phyloP scores from a whole-genome alignment of 1,140 invertebrate genomes.

The Rhopalosiphum maidis region DNA sequence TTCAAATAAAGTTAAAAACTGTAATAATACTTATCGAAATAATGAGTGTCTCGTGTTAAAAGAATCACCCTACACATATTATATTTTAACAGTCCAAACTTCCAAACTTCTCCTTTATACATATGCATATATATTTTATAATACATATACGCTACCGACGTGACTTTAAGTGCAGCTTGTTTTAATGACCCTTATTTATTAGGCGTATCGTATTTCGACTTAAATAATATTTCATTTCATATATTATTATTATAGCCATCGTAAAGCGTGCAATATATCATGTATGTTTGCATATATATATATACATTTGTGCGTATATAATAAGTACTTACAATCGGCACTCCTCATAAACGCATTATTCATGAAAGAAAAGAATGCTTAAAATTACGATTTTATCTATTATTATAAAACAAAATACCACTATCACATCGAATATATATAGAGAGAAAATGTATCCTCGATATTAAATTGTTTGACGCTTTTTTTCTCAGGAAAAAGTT shows the following conservation, averaged over 20 bases:
- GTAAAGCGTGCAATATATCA: not conserved
- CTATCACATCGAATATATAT: not conserved
- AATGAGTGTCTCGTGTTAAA: not conserved
- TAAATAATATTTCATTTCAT: slow-evolving; percentile 15
- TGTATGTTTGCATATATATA: too few relatives aligned
- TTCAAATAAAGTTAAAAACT: not conserved
- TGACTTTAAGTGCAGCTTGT: not conserved
- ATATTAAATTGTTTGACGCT: not conserved
- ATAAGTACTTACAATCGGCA: not conserved
- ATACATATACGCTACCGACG: not conserved
- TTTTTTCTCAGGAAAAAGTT: not conserved
- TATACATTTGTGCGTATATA: not conserved
- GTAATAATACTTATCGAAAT: not conserved
- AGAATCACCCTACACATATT: not conserved
- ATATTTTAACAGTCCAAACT: not conserved
- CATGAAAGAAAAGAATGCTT: not conserved
- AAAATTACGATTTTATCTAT: not conserved
- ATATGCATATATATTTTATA: not conserved
- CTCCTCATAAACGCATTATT: not conserved
- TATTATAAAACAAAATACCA: not conserved
- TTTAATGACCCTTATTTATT: slow-evolving; percentile 11
- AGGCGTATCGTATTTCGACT: slow-evolving; percentile 1
- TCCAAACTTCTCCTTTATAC: not conserved
- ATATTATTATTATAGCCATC: not conserved
- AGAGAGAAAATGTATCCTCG: not conserved